Evolutionary conservation across 2,113 vertebrate species (phyloP), one percentile per base, ranked within the genome.

Genomic region (Forbesichthys agassizii): DNA sequence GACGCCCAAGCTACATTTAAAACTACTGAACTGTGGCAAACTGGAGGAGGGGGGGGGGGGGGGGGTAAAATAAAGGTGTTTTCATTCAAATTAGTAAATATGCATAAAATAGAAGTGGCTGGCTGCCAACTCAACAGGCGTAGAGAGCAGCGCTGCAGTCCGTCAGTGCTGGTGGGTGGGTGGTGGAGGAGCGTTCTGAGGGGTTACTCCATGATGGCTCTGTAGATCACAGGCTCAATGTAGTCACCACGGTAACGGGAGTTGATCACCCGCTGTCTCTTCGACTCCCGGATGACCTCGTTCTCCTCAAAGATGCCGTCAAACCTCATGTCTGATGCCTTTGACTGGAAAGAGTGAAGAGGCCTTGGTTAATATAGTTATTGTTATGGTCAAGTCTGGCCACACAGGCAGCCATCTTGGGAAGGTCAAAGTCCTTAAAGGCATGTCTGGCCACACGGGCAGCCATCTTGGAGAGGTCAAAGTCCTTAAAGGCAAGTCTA

Each of bases 301-400:
- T 96, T 97, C 77, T 98, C 97, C 1, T 96, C 95, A 16, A 99
- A 99, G 89, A 99, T 98, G 75, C 95, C 97, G 1, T 97, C 97
- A 73, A 99, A 99, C 61, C 98, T 96, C 97, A 99, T 99, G 86
- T 99, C 97, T 14, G 98, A 99, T 0, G 98, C 98, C 84, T 98
- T 92, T 0, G 98, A 99, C 98, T 99, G 81, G 60, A 64, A 77
- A 84, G 68, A 76, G 58, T 69, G 5, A 54, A 70, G 18, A 48
- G 10, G 14, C 49, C 27, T 5, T 96, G 74, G 36, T 42, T 42
- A 42, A 42, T 42, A 42, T 8, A 5, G 36, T 42, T 42, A 42
- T 42, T 42, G 7, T 42, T 42, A 42, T 42, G 4, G 3, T 42
- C 36, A 5, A 42, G 4, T 42, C 27, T 27, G 27, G 27, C 27